Evolutionary conservation across 2,888 invertebrate genomes (phyloP).

Genomic region (Ypsolopha scabrella): DNA sequence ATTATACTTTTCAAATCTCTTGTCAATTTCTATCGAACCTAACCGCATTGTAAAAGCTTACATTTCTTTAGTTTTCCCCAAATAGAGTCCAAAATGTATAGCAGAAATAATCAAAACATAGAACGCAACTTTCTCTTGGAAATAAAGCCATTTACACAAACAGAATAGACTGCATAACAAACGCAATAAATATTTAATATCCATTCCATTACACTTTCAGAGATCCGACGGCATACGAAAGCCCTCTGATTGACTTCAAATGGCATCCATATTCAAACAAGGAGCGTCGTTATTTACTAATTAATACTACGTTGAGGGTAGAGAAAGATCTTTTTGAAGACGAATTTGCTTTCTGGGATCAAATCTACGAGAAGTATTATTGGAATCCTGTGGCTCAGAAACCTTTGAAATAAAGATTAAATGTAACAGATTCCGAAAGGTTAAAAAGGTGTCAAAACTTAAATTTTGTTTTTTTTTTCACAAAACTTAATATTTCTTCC

Average conservation of each 20-base stretch:
- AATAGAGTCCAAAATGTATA: too few relatives aligned
- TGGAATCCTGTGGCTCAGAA: slow-evolving; percentile 35
- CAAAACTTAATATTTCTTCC: too few relatives aligned
- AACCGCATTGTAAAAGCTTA: neutral
- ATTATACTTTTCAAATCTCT: neutral
- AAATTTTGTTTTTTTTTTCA: slow-evolving; percentile 15
- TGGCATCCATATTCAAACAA: slow-evolving; percentile 40
- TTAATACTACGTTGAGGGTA: slow-evolving; percentile 30
- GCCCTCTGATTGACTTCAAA: slow-evolving; percentile 30
- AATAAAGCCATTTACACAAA: too few relatives aligned
- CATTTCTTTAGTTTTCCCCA: too few relatives aligned
- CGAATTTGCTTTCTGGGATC: slow-evolving; percentile 42
- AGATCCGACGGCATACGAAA: slow-evolving; percentile 50
- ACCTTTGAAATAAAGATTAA: slow-evolving; percentile 6
- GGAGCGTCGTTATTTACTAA: slow-evolving; percentile 38
- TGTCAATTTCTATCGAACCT: neutral
- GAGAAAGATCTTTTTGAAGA: slow-evolving; percentile 34
- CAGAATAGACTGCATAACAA: too few relatives aligned
- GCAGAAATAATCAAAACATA: too few relatives aligned
- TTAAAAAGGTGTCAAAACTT: slow-evolving; percentile 9
- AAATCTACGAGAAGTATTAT: slow-evolving; percentile 41
- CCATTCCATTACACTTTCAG: slow-evolving; percentile 25
- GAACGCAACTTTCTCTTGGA: too few relatives aligned
- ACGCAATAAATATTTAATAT: slow-evolving; percentile 1
- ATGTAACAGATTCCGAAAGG: slow-evolving; percentile 6